A percentile compares a stretch with the other conserved stretches of the same genome.
These are phyloP conservation scores for Crioceris asparagi DNA, from an alignment of 2,888 invertebrate genomes.

Conservation along the genomic window DNA sequence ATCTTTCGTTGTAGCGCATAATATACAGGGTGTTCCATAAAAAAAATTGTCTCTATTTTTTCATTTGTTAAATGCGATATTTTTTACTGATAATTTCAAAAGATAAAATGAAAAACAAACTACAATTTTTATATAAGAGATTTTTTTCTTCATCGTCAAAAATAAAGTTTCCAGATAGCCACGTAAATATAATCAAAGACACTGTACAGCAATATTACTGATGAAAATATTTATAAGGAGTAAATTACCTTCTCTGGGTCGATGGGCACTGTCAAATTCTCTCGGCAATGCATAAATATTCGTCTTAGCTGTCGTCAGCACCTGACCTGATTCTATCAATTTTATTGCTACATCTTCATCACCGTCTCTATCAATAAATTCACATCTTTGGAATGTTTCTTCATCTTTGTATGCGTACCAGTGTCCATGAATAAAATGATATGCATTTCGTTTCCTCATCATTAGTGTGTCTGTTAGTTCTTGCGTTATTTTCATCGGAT, in stretches of 20 bases:
- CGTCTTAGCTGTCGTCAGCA: slow-evolving; percentile 35
- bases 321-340: slow-evolving; percentile 50
- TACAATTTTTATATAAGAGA: too few species aligned
- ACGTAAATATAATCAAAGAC: too few species aligned
- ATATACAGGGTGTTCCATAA: too few species aligned
- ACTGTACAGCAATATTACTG: too few species aligned
- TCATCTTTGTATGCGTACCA: slow-evolving; percentile 20
- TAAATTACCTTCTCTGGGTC: slow-evolving; percentile 40
- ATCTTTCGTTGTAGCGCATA: too few species aligned
- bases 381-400: slow-evolving; percentile 18
- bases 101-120: too few species aligned
- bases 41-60: too few species aligned
- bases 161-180: too few species aligned
- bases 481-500: slow-evolving; percentile 10
- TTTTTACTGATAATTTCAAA: too few species aligned
- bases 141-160: too few species aligned
- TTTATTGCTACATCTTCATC: slow-evolving; percentile 38
- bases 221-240: too few species aligned
- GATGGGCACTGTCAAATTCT: slow-evolving; percentile 37
- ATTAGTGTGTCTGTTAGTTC: slow-evolving; percentile 9
- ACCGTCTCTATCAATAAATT: slow-evolving; percentile 19
- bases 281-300: slow-evolving; percentile 43
- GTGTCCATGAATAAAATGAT: slow-evolving; percentile 11
- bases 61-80: too few species aligned
- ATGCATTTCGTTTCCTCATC: slow-evolving; percentile 9